phyloP scores from a whole-genome alignment of 2,113 vertebrate species.

The Prunella himalayana region DNA sequence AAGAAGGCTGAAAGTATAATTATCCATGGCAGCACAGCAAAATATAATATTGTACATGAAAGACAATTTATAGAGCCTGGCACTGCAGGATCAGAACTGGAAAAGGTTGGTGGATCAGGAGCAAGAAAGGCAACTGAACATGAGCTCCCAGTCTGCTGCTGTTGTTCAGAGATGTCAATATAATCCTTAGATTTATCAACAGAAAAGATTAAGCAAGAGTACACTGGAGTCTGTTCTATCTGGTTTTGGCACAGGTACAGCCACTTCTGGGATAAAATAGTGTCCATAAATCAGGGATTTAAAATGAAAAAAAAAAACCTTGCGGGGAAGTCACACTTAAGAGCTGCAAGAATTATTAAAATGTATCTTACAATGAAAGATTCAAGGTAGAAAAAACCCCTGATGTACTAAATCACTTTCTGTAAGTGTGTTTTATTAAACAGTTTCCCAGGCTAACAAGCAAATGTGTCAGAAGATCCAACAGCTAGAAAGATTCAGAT shows the following conservation, averaged over 20 bases:
- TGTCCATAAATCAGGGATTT: background rate
- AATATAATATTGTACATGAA: background rate
- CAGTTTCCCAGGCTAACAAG: background rate
- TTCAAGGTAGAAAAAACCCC: background rate
- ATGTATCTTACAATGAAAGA: background rate
- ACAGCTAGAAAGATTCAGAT: background rate
- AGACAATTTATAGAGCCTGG: background rate
- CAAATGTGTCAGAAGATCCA: background rate
- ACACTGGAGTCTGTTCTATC: background rate
- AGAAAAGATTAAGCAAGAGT: conserved; percentile 48
- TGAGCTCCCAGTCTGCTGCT: background rate
- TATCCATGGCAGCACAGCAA: background rate
- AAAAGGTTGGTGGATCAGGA: background rate
- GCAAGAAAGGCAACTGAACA: background rate
- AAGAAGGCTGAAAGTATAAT: background rate
- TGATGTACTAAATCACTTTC: background rate
- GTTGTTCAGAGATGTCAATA: background rate
- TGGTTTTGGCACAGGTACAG: conserved; percentile 27
- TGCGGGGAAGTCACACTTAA: background rate
- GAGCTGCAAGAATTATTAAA: background rate
- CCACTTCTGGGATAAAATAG: background rate
- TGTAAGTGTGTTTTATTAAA: background rate
- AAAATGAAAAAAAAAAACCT: background rate
- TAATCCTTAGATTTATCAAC: conserved; percentile 54
- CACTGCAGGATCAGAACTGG: background rate